Base-by-base conservation (phyloP, 2,888 invertebrate species). In the Crematogaster levior region DNA sequence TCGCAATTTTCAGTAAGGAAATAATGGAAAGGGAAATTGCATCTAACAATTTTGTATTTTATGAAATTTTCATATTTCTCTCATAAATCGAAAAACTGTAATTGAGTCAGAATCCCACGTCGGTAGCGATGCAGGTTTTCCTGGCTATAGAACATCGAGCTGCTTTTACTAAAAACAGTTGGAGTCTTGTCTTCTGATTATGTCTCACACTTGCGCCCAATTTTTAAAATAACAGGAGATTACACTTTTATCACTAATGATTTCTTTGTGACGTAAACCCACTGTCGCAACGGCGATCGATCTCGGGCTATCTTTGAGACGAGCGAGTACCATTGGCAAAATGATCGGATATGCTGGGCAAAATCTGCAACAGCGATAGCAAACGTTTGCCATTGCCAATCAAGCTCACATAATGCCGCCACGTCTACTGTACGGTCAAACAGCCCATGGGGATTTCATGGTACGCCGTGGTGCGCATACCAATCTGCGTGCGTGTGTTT, bases 301-400 rank as follows among this genome's bases (percentile, higher is more conserved):
- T 77, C 53, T 66, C 21, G 30, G 43, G 18, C n/a, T 43, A 46
- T 79, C 77, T 79, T 79, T 30, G 88, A 82, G 86, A 85, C 86
- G 81, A 83, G 51, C 27, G 18, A 21, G 21, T 30, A 53, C 40
- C 40, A 61, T 77, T 56, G 18, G 82, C 74, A 85, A 85, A 88
- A 86, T 80, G 79, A 83, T 84, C 75, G 51, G 30, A 43, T 79
- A 79, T 79, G 77, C 77, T n/a, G 56, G 27, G 56, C 75, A 87
- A 83, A 82, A 74, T 79, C 61, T 79, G 85, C 81, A 81, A 86
- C 84, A 80, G 85, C 82, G 77, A 92, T 89, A 90, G 93, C 92
- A 94, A 94, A 94, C 93, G 94, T 94, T 94, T 94, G 92, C 93
- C 91, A 92, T 93, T 92, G 93, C 93, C 93, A 94, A 94, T 94